These are phyloP conservation scores for Turdus rufiventris DNA, from an alignment of 2,113 vertebrate species.

Conservation along the genomic window DNA sequence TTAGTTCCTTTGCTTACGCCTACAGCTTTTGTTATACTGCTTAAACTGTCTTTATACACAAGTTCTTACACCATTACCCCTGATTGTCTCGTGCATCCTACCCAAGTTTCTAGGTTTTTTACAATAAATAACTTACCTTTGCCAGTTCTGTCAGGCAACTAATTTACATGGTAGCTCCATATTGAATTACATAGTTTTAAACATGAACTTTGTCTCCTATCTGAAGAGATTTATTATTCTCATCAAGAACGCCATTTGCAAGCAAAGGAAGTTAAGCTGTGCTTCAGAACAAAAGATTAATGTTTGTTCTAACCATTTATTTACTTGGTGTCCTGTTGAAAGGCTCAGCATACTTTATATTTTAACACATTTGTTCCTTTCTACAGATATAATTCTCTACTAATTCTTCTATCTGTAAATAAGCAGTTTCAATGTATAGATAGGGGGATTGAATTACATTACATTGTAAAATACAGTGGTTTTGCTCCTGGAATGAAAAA, in stretches of 20 bases:
- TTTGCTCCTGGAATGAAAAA: not conserved
- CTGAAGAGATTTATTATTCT: not conserved
- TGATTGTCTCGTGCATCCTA: not conserved
- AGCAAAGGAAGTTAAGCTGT: not conserved
- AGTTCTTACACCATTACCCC: not conserved
- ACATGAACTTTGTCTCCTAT: not conserved
- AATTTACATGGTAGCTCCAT: not conserved
- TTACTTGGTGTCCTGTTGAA: not conserved
- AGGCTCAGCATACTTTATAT: not conserved
- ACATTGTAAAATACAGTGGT: not conserved
- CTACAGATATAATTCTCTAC: not conserved
- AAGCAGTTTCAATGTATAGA: not conserved
- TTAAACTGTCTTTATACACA: not conserved
- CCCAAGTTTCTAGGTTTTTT: not conserved
- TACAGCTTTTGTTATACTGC: not conserved
- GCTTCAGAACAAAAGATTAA: not conserved
- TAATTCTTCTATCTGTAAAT: not conserved
- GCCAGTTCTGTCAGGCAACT: not conserved
- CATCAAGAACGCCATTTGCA: not conserved
- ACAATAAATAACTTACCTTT: not conserved
- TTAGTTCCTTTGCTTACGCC: rapidly evolving
- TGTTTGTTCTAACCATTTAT: not conserved
- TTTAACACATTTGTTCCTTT: not conserved
- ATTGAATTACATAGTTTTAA: not conserved
- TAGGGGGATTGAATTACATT: not conserved